Base-by-base conservation (phyloP, 1,140 invertebrate genomes). In the Heliconius nattereri region DNA sequence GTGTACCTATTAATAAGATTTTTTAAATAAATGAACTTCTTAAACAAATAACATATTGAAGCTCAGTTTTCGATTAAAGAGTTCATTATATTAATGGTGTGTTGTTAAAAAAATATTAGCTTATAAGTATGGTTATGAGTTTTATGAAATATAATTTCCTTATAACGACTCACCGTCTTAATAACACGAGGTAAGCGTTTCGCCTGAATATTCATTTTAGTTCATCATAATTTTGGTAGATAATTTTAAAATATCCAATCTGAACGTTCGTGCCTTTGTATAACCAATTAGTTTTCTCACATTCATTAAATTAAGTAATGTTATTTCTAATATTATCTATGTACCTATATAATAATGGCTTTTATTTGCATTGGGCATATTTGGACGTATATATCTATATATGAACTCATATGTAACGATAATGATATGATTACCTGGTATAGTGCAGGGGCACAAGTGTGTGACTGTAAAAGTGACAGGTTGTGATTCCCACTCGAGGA, bases 131-230 rank as follows among this genome's bases (percentile, higher is more conserved):
- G 90, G 91, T 94, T 86, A 92, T 92, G 87, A 91, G 80, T 91
- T 92, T 94, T 92, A 93, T 92, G 88, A 93, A 94, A 94, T 92
- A 93, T 88, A 94, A 92, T 92, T 90, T 92, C 78, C 82, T 86
- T 77, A 86, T 92, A 94, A 93, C 90, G 87, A 91, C 86, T 91
- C 90, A 92, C 88, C 89, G 88, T 88, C 86, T 90, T 94, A 94
- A 92, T 93, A 93, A 90, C 88, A 91, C 86, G 85, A 85, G 88
- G 82, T 92, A 93, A 93, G 88, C 88, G 91, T 91, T 94, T 91
- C 89, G 86, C 86, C 88, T 94, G 90, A 92, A 92, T 94, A 93
- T 94, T 93, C 91, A 93, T 94, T 92, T 92, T 83, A 85, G 85
- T 86, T 90, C 90, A 90, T 91, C 90, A 92, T 92, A 88, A 94